These are phyloP conservation scores for Pyrocoelia pectoralis DNA, from an alignment of 2,888 invertebrate genomes.

Conservation along the genomic window DNA sequence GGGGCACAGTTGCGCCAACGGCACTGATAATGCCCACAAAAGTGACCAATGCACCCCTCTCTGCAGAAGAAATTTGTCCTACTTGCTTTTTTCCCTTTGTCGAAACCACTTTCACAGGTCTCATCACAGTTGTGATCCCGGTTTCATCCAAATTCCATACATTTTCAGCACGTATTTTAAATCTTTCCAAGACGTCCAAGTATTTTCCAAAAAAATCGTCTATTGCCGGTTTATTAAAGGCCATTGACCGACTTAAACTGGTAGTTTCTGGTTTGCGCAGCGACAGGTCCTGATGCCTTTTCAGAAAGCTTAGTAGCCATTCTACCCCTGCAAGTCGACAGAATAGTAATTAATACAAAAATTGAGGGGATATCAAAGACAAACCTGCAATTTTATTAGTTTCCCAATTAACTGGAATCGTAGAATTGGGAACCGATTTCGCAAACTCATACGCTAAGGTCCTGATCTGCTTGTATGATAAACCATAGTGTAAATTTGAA, in stretches of 20 bases:
- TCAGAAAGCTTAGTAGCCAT: constrained; percentile 14
- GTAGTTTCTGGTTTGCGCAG: constrained; percentile 24
- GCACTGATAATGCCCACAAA: constrained; percentile 19
- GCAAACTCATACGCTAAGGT: too few species aligned
- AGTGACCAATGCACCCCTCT: constrained; percentile 16
- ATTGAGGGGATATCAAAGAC: too few species aligned
- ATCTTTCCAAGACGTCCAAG: constrained; percentile 27
- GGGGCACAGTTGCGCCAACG: constrained; percentile 18
- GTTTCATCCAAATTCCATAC: constrained; percentile 28
- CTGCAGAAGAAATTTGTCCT: constrained; percentile 13
- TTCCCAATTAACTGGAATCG: too few species aligned
- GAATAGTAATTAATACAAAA: too few species aligned
- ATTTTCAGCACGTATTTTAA: constrained; percentile 18
- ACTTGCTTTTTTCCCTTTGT: constrained; percentile 28
- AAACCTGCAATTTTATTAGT: too few species aligned
- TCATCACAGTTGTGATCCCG: constrained; percentile 23
- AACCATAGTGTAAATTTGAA: constrained; percentile 3
- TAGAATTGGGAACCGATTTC: too few species aligned
- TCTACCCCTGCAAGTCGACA: constrained; percentile 11
- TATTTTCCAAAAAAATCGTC: constrained; percentile 20
- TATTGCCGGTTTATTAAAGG: constrained; percentile 33
- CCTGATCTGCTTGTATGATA: neutral
- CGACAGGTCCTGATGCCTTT: constrained; percentile 13
- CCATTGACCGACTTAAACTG: constrained; percentile 30
- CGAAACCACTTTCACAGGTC: constrained; percentile 20